Evolutionary conservation across 2,797 vertebrate species (phyloP), one percentile per base, ranked within the genome.

Genomic region (Phalloptychus januarius): DNA sequence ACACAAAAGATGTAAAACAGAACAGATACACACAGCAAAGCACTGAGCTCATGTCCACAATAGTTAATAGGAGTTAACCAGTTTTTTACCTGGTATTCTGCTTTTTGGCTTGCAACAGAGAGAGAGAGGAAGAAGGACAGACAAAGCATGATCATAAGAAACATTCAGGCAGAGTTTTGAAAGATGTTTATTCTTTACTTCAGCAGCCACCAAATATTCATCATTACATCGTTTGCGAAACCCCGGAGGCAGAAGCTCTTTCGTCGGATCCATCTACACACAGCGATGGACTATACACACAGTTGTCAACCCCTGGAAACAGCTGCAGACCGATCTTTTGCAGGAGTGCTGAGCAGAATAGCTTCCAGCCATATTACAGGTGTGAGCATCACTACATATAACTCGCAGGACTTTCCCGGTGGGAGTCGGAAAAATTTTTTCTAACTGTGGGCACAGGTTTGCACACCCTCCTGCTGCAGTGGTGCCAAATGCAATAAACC

Each of bases 401-500:
- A 77, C 81, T 89, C 75, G 44, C 79, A 80, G 36, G 79, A 71
- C 71, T 81, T 78, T 83, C 71, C 85, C 79, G 74, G 79, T 85
- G 89, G 83, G 84, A 87, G 77, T 79, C 75, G 88, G 85, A 87
- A 63, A 18, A 82, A 4, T 88, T 85, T 83, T 93, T 94, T 92
- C 92, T 90, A 92, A 85, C 90, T 89, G 87, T 88, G 79, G 91
- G 92, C 91, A 94, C 95, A 95, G 93, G 95, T 95, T 96, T 94
- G 95, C 94, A 94, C 89, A 77, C 90, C 90, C 92, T 94, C 83
- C 71, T 87, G 87, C 89, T 93, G 90, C 86, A 83, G 71, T 78
- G 46, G 76, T 89, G 95, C 96, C 95, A 96, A 95, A 86, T 79
- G 87, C 94, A 94, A 95, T 96, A 96, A 95, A 95, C 87, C 87